Percentiles rank a stretch among this genome's conserved stretches.
Conservation (phyloP, 2,888 invertebrate species). For the Lissonota sp. region DNA sequence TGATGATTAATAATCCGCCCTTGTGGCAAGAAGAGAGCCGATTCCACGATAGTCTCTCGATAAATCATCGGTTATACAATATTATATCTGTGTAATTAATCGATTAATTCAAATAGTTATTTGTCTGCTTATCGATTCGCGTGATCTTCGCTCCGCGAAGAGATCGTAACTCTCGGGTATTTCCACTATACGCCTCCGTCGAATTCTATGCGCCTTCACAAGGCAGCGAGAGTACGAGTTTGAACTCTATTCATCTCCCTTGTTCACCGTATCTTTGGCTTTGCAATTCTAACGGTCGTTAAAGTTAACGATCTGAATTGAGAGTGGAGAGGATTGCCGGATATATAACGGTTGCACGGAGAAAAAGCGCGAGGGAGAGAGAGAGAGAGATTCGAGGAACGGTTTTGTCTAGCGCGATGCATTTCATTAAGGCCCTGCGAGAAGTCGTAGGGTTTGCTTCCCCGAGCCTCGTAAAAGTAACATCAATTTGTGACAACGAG, state of each 20-base stretch:
- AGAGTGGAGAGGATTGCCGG: constrained; percentile 44
- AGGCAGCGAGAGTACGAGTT: constrained; percentile 32
- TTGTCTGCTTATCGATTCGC: constrained; percentile 57
- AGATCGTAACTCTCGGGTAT: constrained; percentile 40
- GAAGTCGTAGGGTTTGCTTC: constrained; percentile 23
- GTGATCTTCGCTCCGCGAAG: constrained; percentile 38
- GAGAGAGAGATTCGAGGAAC: constrained; percentile 14
- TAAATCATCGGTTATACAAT: constrained; percentile 18
- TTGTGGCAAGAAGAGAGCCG: neutral
- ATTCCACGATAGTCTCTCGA: neutral
- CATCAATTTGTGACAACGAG: constrained; percentile 58
- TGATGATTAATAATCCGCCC: neutral
- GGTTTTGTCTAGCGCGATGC: constrained; percentile 52
- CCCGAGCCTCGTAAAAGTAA: constrained; percentile 48
- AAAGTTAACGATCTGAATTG: constrained; percentile 64
- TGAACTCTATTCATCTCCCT: constrained; percentile 59
- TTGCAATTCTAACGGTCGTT: constrained; percentile 62
- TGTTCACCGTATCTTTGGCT: constrained; percentile 53
- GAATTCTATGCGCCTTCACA: neutral
- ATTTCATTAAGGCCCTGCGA: constrained; percentile 44
- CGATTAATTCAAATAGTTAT: constrained; percentile 57
- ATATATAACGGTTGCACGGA: neutral
- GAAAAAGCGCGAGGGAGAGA: neutral
- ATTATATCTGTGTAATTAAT: constrained; percentile 59
- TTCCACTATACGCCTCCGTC: neutral